A percentile compares a stretch with the other conserved stretches of the same genome.
phyloP scores from a whole-genome alignment of 1,140 invertebrate genomes.

The Listronotus bonariensis region DNA sequence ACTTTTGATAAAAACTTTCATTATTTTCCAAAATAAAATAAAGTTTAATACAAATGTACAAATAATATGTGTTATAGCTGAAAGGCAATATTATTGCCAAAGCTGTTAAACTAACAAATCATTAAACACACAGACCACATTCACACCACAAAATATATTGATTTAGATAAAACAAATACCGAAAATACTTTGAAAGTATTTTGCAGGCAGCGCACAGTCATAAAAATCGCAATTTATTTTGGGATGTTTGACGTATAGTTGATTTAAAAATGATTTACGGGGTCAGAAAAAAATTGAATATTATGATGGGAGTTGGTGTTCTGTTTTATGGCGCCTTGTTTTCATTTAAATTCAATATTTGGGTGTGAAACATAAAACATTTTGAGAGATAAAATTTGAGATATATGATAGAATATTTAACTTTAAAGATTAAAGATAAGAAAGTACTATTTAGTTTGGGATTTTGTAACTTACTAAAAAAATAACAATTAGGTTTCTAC shows the following conservation, averaged over 20 bases:
- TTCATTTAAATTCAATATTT: conserved; percentile 11
- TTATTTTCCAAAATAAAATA: too few species aligned
- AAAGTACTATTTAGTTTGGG: too few species aligned
- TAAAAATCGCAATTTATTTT: conserved; percentile 14
- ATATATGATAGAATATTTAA: too few species aligned
- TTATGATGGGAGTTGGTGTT: background rate
- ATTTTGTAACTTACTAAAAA: too few species aligned
- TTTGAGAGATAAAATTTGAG: background rate
- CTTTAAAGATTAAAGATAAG: too few species aligned
- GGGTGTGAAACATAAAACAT: background rate
- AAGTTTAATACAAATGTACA: too few species aligned
- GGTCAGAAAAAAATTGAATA: background rate
- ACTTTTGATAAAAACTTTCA: too few species aligned
- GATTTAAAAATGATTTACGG: conserved; percentile 24
- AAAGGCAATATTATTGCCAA: too few species aligned
- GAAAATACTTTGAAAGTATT: conserved; percentile 5
- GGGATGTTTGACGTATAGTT: conserved; percentile 10
- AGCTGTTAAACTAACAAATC: too few species aligned
- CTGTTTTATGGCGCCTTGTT: conserved; percentile 5
- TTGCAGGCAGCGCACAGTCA: background rate
- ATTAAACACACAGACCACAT: too few species aligned
- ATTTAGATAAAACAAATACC: conserved; percentile 9
- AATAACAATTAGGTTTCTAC: too few species aligned
- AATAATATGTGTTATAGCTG: too few species aligned
- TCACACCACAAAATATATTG: conserved; percentile 1